Evolutionary conservation across 2,888 invertebrate species (phyloP), one percentile per base, ranked within the genome.

Genomic region (Caenorhabditis sp.): DNA sequence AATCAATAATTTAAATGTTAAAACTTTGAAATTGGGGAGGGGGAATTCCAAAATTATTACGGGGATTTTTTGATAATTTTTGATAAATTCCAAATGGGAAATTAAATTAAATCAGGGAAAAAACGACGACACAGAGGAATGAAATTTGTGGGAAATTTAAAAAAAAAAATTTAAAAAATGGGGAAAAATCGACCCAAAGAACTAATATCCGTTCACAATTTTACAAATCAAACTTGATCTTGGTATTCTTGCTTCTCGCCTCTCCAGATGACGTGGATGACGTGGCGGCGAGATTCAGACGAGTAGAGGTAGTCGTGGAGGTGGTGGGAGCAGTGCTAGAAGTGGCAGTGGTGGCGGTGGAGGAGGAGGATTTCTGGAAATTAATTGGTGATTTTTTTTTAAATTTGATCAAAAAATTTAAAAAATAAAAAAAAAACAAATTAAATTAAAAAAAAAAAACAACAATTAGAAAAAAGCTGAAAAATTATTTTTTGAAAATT

Each of bases 211-310:
- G n/a, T n/a, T n/a, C n/a, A 32, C 32, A 35, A 32, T 18, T 72
- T 53, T 58, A 81, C 32, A 81, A 26, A 60, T 81, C 67, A 47
- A 70, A 76, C 18, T 71, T 81, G 20, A 81, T 81, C 40, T 81
- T 81, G 37, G 18, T 67, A 18, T 53, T 82, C 24, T 71, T 82
- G 24, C 60, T 60, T 22, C 65, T 71, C n/a, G 15, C 50, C 22
- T 55, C 28, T 22, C 51, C 60, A 40, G 24, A 35, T 6, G 50
- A 35, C 1, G 56, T 40, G 1, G 50, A 26, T 2, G 44, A 50
- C 20, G n/a, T 11, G 20, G 18, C 55, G 2, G 18, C n/a, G 4
- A 47, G 47, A 18, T 47, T 47, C 47, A 47, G 4, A 5, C 47
- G 47, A 9, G 47, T 13, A 9, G 40, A 40, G 8, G 13, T 3